Evolutionary conservation across 2,797 vertebrate species (phyloP).

Genomic region (Pitangus sulphuratus): DNA sequence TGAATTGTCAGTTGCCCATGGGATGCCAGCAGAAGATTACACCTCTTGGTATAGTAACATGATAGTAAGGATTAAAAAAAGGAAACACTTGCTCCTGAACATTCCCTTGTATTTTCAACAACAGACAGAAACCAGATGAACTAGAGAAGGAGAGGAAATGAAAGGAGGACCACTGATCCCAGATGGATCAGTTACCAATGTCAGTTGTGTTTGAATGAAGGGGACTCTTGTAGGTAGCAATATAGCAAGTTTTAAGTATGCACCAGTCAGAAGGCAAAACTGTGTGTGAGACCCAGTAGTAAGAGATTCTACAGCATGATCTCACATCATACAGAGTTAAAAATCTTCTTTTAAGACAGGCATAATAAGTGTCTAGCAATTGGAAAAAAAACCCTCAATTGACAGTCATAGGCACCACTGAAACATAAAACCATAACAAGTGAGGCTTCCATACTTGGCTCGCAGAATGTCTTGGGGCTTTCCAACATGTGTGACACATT

Average conservation of each 20-base stretch:
- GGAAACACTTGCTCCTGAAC: background rate
- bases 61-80: background rate
- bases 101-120: background rate
- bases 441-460: background rate
- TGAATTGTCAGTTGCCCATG: background rate
- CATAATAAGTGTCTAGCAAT: background rate
- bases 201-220: background rate
- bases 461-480: background rate
- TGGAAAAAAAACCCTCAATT: background rate
- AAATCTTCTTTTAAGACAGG: background rate
- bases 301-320: background rate
- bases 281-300: background rate
- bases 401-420: background rate
- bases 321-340: background rate
- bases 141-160: background rate
- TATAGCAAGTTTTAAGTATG: background rate
- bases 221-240: background rate
- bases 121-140: background rate
- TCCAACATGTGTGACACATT: fast-evolving
- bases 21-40: background rate
- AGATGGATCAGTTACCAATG: background rate
- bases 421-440: background rate
- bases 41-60: background rate
- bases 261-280: background rate
- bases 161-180: fast-evolving